Conservation (phyloP, 2,797 vertebrate species). For the Myotis vivesi region DNA sequence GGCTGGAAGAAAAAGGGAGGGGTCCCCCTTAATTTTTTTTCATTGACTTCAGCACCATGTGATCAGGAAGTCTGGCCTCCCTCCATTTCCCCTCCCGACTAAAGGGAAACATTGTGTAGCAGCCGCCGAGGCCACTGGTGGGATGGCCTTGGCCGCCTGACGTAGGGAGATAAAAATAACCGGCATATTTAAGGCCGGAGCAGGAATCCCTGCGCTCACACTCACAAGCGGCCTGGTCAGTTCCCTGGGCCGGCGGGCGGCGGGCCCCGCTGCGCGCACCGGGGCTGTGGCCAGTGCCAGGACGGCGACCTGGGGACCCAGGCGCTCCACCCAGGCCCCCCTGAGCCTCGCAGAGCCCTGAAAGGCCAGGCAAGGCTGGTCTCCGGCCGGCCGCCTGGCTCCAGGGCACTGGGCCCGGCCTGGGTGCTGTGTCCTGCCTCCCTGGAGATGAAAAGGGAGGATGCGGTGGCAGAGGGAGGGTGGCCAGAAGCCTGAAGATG, state of each 20-base stretch:
- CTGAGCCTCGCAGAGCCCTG: not conserved
- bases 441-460: not conserved
- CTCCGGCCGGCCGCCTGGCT: not conserved
- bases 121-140: constrained; percentile 84
- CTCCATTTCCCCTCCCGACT: constrained; percentile 96
- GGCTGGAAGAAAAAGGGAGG: constrained; percentile 74
- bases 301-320: not conserved
- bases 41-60: constrained; percentile 91
- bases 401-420: not conserved
- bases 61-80: constrained; percentile 97
- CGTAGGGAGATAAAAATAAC: constrained; percentile 99
- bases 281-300: not conserved
- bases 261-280: constrained; percentile 61
- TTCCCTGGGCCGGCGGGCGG: constrained; percentile 81
- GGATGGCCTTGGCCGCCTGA: constrained; percentile 90
- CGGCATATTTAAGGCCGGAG: constrained; percentile 96
- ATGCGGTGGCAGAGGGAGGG: not conserved
- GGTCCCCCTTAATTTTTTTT: constrained; percentile 82
- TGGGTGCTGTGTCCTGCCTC: not conserved
- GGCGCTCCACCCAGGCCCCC: not conserved
- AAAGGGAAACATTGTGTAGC: constrained; percentile 94
- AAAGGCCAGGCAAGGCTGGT: not conserved
- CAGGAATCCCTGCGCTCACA: constrained; percentile 96
- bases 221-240: constrained; percentile 92
- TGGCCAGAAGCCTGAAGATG: not conserved